phyloP scores from a whole-genome alignment of 2,888 invertebrate species.

The Tipula unca region DNA sequence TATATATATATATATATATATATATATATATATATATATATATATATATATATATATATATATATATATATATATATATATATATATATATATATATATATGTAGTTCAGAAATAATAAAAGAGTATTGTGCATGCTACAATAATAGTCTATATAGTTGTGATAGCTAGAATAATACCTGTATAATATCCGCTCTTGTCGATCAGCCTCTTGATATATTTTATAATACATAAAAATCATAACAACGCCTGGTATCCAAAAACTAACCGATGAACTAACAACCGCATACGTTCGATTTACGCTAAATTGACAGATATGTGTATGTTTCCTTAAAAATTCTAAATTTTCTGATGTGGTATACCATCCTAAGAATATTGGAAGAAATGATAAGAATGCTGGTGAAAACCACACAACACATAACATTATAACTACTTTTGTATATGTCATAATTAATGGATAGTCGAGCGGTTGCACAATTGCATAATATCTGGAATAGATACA shows the following conservation, averaged over 20 bases:
- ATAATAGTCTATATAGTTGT: no score
- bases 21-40: no score
- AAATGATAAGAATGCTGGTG: constrained; percentile 85
- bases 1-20: no score
- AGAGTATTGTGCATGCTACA: no score
- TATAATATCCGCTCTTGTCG: constrained; percentile 76
- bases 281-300: constrained; percentile 79
- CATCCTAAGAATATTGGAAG: constrained; percentile 91
- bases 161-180: constrained; percentile 52
- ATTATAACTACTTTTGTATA: constrained; percentile 69
- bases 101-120: background rate
- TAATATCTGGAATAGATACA: constrained; percentile 56
- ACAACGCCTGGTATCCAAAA: constrained; percentile 92
- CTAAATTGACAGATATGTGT: constrained; percentile 66
- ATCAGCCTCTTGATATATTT: constrained; percentile 78
- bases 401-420: constrained; percentile 83
- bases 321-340: constrained; percentile 55
- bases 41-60: no score
- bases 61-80: no score
- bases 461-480: constrained; percentile 83
- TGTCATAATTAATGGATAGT: constrained; percentile 89
- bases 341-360: constrained; percentile 82
- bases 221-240: constrained; percentile 88
- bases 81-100: background rate
- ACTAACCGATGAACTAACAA: constrained; percentile 82